These are phyloP conservation scores for Mythimna vitellina DNA, from an alignment of 2,888 invertebrate species.

Conservation along the genomic window DNA sequence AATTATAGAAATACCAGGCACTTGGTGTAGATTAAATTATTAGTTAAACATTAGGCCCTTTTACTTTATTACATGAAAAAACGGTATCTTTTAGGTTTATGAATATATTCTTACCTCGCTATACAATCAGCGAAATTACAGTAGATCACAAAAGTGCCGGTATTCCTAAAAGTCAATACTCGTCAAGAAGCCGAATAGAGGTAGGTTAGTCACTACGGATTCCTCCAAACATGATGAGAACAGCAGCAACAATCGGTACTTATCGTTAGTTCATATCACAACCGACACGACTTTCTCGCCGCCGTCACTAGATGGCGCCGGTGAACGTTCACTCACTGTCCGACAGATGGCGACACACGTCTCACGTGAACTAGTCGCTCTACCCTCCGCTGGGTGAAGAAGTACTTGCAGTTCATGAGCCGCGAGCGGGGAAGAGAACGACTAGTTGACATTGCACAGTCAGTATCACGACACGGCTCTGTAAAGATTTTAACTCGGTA, in stretches of 20 bases:
- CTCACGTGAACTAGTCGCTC: slow-evolving; percentile 62
- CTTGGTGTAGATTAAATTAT: slow-evolving; percentile 71
- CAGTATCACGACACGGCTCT: slow-evolving; percentile 58
- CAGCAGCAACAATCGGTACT: slow-evolving; percentile 71
- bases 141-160: slow-evolving; percentile 78
- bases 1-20: slow-evolving; percentile 77
- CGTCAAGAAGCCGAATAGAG: slow-evolving; percentile 70
- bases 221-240: slow-evolving; percentile 59
- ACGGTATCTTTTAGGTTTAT: slow-evolving; percentile 48
- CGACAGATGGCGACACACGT: slow-evolving; percentile 70
- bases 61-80: slow-evolving; percentile 57
- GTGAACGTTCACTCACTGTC: slow-evolving; percentile 56
- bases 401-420: slow-evolving; percentile 37
- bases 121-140: slow-evolving; percentile 50
- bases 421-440: slow-evolving; percentile 59
- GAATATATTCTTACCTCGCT: slow-evolving; percentile 61
- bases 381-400: slow-evolving; percentile 50
- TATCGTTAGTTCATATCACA: slow-evolving; percentile 78
- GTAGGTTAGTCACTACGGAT: slow-evolving; percentile 65
- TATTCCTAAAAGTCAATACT: slow-evolving; percentile 72
- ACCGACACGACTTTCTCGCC: slow-evolving; percentile 78
- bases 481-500: slow-evolving; percentile 66
- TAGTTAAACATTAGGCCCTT: slow-evolving; percentile 70
- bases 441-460: slow-evolving; percentile 58
- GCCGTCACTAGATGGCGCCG: slow-evolving; percentile 76